Evolutionary conservation across 2,113 vertebrate genomes (phyloP), one percentile per base, ranked within the genome.

Genomic region (Falco punctatus): DNA sequence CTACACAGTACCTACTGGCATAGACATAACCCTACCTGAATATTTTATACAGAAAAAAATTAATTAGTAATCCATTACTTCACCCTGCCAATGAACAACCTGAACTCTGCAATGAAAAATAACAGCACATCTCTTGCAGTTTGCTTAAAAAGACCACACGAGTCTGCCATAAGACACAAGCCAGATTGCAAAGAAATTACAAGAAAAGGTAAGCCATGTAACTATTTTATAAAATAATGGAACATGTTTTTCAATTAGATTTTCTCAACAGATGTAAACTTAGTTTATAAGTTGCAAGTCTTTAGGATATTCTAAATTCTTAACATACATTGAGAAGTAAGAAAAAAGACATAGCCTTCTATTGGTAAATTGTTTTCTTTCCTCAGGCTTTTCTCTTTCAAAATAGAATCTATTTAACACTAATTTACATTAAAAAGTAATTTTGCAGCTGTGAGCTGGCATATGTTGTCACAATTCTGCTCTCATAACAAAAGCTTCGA

Each of bases 371-470:
- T 70, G 11, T 24, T 89, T 97, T 88, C 20, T 88, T 71, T 86
- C 92, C 61, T 82, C 28, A 21, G 51, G 77, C 33, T 74, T 11
- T 92, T 82, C 87, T 81, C 58, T 94, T 96, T 44, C 62, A 92
- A 95, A 93, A 82, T 42, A 80, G 35, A 90, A 92, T 85, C 61
- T 80, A 54, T 77, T 92, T 94, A 85, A 90, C 8, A 51, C 20
- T 85, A 74, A 8, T 74, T 91, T 89, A 49, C 69, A 93, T 84
- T 71, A 66, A 89, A 92, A 92, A 44, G 52, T 11, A 57, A 89
- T 89, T 95, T 81, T 24, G 22, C 79, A 71, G 42, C 57, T 54
- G 59, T 55, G 21, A 92, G 32, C 22, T 70, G 77, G 46, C 32
- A 72, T 67, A 58, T 82, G 51, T 81, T 30, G 7, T 87, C 71